phyloP scores from a whole-genome alignment of 2,888 invertebrate species.

The Cheilosia impressa region DNA sequence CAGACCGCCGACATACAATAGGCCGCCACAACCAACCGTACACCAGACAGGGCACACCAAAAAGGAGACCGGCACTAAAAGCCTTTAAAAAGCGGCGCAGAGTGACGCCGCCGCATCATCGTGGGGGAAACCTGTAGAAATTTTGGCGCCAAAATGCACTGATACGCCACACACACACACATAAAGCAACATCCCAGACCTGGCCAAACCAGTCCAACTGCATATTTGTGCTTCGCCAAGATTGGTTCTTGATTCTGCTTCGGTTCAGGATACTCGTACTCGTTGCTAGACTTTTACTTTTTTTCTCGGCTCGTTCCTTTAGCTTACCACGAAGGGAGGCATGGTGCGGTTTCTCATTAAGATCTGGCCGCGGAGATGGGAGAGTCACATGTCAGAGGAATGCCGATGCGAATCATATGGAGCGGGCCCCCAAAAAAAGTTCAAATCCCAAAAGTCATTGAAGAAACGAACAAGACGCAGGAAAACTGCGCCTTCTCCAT shows the following conservation, averaged over 20 bases:
- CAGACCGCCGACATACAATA: constrained; percentile 37
- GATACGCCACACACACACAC: constrained; percentile 57
- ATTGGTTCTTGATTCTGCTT: constrained; percentile 51
- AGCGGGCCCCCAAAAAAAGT: constrained; percentile 20
- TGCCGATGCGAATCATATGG: constrained; percentile 70
- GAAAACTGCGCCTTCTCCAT: constrained; percentile 30
- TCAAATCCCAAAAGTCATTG: constrained; percentile 61
- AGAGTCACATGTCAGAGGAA: constrained; percentile 57
- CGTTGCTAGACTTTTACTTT: constrained; percentile 61
- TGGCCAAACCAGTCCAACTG: constrained; percentile 70
- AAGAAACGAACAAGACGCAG: constrained; percentile 31
- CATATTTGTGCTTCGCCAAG: constrained; percentile 52
- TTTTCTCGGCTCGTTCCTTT: constrained; percentile 14
- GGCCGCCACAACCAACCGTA: constrained; percentile 2
- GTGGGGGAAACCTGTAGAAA: constrained; percentile 80
- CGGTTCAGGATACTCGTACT: constrained; percentile 23
- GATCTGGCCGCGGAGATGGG: constrained; percentile 65
- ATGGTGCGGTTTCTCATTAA: constrained; percentile 65
- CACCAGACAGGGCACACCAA: constrained; percentile 22
- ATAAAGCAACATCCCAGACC: constrained; percentile 31
- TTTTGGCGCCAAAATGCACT: constrained; percentile 82
- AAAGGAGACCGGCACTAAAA: constrained; percentile 69
- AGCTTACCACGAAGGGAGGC: constrained; percentile 5
- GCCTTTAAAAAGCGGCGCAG: constrained; percentile 49
- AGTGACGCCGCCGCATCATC: constrained; percentile 26